phyloP scores from a whole-genome alignment of 2,113 vertebrate species.

The Tetrao urogallus region DNA sequence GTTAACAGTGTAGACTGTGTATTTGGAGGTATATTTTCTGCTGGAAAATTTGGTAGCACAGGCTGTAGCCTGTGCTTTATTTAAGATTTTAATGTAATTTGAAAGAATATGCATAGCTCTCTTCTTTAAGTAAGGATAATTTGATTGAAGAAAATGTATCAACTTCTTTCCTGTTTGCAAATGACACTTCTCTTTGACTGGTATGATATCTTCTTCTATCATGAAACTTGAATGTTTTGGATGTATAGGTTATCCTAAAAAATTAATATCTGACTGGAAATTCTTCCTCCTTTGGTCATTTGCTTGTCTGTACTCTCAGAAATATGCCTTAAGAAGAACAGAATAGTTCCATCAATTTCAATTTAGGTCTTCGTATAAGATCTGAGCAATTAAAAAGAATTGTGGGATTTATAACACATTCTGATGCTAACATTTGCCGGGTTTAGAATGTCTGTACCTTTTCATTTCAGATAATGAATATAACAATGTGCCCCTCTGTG shows the following conservation, averaged over 20 bases:
- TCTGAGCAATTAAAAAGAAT: slow-evolving; percentile 73
- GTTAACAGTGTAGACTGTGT: background rate
- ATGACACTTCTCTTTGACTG: slow-evolving; percentile 23
- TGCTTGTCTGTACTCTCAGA: slow-evolving; percentile 76
- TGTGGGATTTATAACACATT: slow-evolving; percentile 68
- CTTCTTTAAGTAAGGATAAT: background rate
- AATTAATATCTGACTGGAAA: slow-evolving; percentile 63
- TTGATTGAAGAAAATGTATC: background rate
- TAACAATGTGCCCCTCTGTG: slow-evolving; percentile 11
- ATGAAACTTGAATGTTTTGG: slow-evolving; percentile 51
- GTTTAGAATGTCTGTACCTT: slow-evolving; percentile 44
- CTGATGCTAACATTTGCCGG: slow-evolving; percentile 59
- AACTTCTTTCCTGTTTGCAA: slow-evolving; percentile 45
- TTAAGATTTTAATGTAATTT: background rate
- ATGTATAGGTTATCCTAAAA: slow-evolving; percentile 69
- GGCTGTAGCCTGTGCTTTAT: background rate
- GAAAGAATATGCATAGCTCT: background rate
- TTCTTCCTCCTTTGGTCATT: slow-evolving; percentile 68
- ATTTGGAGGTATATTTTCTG: background rate
- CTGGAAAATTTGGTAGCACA: background rate
- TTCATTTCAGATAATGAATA: slow-evolving; percentile 56
- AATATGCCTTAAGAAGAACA: slow-evolving; percentile 67
- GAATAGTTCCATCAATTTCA: slow-evolving; percentile 67
- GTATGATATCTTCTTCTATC: slow-evolving; percentile 44
- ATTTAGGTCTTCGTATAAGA: slow-evolving; percentile 71